phyloP scores from a whole-genome alignment of 2,888 invertebrate genomes.

The Megamerina dolium region DNA sequence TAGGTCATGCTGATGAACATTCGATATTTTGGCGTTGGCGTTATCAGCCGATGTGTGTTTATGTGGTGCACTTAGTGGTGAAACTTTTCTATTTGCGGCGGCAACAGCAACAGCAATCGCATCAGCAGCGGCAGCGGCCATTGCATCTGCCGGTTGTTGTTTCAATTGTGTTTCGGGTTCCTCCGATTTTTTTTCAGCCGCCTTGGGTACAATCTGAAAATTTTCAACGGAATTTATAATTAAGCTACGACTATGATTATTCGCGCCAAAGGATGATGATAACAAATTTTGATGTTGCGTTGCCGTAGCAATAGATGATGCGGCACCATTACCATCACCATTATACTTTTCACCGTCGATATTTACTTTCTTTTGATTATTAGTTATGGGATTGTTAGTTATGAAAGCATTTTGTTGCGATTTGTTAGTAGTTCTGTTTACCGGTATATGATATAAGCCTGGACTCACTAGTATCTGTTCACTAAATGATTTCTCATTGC shows the following conservation, averaged over 20 bases:
- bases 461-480: slow-evolving; percentile 48
- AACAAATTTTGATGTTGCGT: slow-evolving; percentile 17
- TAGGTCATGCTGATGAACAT: slow-evolving; percentile 18
- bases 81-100: slow-evolving; percentile 21
- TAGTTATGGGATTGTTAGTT: slow-evolving; percentile 13
- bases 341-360: neutral
- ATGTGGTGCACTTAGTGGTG: slow-evolving; percentile 36
- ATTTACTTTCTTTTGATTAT: neutral
- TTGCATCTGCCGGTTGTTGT: neutral
- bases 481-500: slow-evolving; percentile 41
- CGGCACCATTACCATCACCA: slow-evolving; percentile 8
- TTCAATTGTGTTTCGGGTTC: slow-evolving; percentile 18
- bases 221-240: slow-evolving; percentile 51
- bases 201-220: slow-evolving; percentile 49
- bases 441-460: slow-evolving; percentile 46
- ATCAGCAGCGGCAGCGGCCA: slow-evolving; percentile 19
- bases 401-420: neutral
- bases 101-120: slow-evolving; percentile 17
- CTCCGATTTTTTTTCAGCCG: slow-evolving; percentile 24
- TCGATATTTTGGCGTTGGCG: slow-evolving; percentile 17
- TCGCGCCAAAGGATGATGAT: slow-evolving; percentile 21
- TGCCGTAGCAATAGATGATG: slow-evolving; percentile 19
- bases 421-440: slow-evolving; percentile 41
- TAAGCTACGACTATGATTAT: slow-evolving; percentile 34
- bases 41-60: slow-evolving; percentile 27